Percentiles rank a stretch among this genome's conserved stretches.
phyloP scores from a whole-genome alignment of 2,888 invertebrate species.

The Neocrepidodera transversa region DNA sequence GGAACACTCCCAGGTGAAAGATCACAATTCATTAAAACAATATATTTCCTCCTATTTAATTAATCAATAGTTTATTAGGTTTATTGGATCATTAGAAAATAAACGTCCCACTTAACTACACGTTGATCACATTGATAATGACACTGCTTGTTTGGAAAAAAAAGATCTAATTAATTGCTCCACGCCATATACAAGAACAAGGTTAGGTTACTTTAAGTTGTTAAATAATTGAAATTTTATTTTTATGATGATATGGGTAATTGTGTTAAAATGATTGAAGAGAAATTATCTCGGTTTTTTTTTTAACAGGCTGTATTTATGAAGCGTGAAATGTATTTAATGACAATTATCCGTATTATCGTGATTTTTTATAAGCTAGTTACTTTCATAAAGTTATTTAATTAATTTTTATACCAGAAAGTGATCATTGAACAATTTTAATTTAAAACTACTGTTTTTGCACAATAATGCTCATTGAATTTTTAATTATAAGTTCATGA shows the following conservation, averaged over 20 bases:
- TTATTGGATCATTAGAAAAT: slow-evolving; percentile 34
- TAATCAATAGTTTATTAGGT: slow-evolving; percentile 23
- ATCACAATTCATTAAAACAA: not conserved
- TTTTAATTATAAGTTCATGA: no score
- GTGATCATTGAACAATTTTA: no score
- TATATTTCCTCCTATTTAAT: slow-evolving; percentile 6
- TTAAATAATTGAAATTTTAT: slow-evolving; percentile 24
- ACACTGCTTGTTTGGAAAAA: slow-evolving; percentile 17
- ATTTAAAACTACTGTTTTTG: no score
- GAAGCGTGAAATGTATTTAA: slow-evolving; percentile 21
- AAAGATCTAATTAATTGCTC: slow-evolving; percentile 31
- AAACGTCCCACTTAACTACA: slow-evolving; percentile 32
- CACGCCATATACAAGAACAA: slow-evolving; percentile 16
- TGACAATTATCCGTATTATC: no score
- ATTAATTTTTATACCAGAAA: no score
- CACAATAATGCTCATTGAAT: no score
- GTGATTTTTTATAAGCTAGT: no score
- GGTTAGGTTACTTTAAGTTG: slow-evolving; percentile 23
- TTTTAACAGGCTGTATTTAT: slow-evolving; percentile 4
- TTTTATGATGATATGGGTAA: slow-evolving; percentile 27
- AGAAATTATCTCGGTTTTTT: slow-evolving; percentile 14
- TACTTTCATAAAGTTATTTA: no score
- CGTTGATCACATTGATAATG: slow-evolving; percentile 29
- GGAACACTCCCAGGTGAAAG: not conserved
- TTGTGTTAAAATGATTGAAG: slow-evolving; percentile 23